Base-by-base conservation (phyloP, 2,888 invertebrate species). In the Amitus sp. region DNA sequence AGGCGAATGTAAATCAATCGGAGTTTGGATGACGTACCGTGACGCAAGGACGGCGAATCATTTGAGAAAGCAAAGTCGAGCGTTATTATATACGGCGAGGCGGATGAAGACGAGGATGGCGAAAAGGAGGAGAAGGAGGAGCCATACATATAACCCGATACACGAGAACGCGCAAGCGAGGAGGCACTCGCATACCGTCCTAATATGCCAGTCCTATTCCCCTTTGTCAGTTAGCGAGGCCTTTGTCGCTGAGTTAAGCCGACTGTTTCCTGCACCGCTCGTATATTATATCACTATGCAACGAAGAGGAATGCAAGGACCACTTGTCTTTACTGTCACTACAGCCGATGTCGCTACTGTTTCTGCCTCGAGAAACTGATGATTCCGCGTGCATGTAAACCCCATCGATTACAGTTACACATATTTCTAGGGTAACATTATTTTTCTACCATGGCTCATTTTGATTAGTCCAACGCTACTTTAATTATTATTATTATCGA, bases 211-310 rank as follows among this genome's bases (percentile, higher is more conserved):
- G 71, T 70, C 73, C 71, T 71, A 69, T 73, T 66, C 71, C 64
- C 71, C 74, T 74, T 77, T 74, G 74, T 72, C 76, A 74, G 73
- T 70, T 68, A 61, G 66, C 62, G 61, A 55, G 68, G 73, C 75
- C 77, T 77, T 77, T 79, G 80, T 80, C 75, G 75, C 73, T 70
- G 68, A 72, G 74, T 70, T 72, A 77, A 75, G 77, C 77, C 77
- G 78, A 77, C 77, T 69, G 75, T 68, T 72, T 72, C 67, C 73
- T 73, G 67, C 64, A 67, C 69, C 73, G 74, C 74, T 76, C 78
- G 76, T 79, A 78, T 79, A 79, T 79, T 79, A 78, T 74, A 78
- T 79, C 79, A 76, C 76, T 71, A 75, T 76, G 76, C 63, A 56
- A 48, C 47, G 47, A 62, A 68, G 40, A 68, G 68, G 73, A 72